These are phyloP conservation scores for Heterotis niloticus DNA, from an alignment of 2,113 vertebrate genomes.

Conservation along the genomic window DNA sequence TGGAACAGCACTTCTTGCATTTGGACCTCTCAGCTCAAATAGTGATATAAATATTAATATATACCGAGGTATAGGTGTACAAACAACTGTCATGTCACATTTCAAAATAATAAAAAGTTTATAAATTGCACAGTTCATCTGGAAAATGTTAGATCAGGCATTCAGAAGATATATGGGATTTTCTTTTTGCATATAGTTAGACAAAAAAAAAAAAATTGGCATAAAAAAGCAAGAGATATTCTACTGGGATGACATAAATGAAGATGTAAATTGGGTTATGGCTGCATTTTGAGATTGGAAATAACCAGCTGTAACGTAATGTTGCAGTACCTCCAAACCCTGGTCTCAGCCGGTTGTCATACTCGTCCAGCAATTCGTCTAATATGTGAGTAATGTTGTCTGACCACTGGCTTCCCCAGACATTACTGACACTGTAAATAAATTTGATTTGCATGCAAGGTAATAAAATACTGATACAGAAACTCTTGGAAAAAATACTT, in stretches of 20 bases:
- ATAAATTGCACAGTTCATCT: no score
- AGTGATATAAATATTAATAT: no score
- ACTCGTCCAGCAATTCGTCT: conserved; percentile 83
- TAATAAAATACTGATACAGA: neutral
- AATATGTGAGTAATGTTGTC: conserved; percentile 84
- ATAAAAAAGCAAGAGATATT: no score
- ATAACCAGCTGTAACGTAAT: neutral
- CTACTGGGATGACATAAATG: no score
- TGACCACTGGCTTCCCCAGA: conserved; percentile 59
- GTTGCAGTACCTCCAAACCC: conserved; percentile 78
- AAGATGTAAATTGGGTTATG: no score
- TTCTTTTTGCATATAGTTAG: neutral
- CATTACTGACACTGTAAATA: conserved; percentile 57
- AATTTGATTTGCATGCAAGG: neutral
- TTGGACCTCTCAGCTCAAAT: no score
- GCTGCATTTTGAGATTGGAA: neutral
- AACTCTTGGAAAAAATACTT: neutral
- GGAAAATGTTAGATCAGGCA: neutral
- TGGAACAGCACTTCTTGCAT: no score
- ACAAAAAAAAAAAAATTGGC: neutral
- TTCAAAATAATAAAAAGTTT: no score
- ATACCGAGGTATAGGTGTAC: no score
- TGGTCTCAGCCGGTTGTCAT: conserved; percentile 85
- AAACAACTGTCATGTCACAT: no score
- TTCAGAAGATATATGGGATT: neutral